Evolutionary conservation across 2,888 invertebrate species (phyloP).

Genomic region (Lepeophtheirus nordmannii): DNA sequence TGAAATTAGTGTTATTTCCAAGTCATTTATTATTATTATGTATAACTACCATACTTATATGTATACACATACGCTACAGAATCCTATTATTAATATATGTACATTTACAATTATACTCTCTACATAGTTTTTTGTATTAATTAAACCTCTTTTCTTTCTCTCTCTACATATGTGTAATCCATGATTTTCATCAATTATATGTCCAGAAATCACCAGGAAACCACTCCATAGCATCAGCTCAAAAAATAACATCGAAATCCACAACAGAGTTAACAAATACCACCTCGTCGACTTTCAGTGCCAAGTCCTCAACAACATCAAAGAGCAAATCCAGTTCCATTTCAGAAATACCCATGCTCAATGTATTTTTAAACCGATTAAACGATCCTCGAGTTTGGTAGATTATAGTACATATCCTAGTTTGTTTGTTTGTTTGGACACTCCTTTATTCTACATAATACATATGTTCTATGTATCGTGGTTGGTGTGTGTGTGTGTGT

Average conservation of each 20-base stretch:
- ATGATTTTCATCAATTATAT: not conserved
- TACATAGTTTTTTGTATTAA: not conserved
- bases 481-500: too few species aligned
- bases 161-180: not conserved
- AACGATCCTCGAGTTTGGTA: conserved; percentile 6
- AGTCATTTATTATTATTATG: too few species aligned
- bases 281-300: too few species aligned
- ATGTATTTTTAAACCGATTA: not conserved
- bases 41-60: too few species aligned
- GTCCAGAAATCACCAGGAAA: not conserved
- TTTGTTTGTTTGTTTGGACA: too few species aligned
- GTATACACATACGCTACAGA: too few species aligned
- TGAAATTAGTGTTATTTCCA: too few species aligned
- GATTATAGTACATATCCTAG: too few species aligned
- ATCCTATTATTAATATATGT: too few species aligned
- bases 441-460: too few species aligned
- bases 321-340: not conserved
- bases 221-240: not conserved
- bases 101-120: too few species aligned
- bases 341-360: not conserved
- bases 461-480: too few species aligned
- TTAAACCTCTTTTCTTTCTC: not conserved
- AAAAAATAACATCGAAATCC: not conserved
- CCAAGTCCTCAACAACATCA: not conserved
- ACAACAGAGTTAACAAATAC: not conserved